Evolutionary conservation across 2,113 vertebrate genomes (phyloP).

Genomic region (Archilochus colubris): DNA sequence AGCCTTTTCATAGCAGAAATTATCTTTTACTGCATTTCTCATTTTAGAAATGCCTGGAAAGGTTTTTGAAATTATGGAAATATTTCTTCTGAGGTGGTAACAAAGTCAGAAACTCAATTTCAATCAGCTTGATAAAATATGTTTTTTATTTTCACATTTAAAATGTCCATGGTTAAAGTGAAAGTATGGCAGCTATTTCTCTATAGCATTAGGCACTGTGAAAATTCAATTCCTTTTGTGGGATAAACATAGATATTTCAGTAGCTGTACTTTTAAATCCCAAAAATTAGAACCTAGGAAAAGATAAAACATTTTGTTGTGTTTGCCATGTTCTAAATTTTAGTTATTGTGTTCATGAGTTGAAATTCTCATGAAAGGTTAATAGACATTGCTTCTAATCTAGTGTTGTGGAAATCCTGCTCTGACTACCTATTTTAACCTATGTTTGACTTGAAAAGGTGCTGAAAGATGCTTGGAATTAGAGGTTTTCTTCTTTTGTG

Average conservation of each 20-base stretch:
- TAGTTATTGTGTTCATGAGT: not conserved
- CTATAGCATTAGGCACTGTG: not conserved
- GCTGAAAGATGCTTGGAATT: not conserved
- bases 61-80: not conserved
- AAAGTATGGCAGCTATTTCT: not conserved
- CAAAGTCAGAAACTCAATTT: not conserved
- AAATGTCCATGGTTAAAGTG: not conserved
- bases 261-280: not conserved
- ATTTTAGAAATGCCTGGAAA: not conserved
- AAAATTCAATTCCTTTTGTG: not conserved
- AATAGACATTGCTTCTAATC: not conserved
- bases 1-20: not conserved
- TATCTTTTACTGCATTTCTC: not conserved
- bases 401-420: not conserved
- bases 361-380: not conserved
- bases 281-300: not conserved
- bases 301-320: not conserved
- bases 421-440: not conserved
- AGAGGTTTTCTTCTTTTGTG: not conserved
- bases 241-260: not conserved
- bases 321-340: not conserved
- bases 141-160: not conserved
- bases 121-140: not conserved
- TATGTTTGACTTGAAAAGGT: not conserved
- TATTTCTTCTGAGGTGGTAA: not conserved